Base-by-base conservation (phyloP, 1,140 invertebrate species). In the Himalopsyche phryganea region DNA sequence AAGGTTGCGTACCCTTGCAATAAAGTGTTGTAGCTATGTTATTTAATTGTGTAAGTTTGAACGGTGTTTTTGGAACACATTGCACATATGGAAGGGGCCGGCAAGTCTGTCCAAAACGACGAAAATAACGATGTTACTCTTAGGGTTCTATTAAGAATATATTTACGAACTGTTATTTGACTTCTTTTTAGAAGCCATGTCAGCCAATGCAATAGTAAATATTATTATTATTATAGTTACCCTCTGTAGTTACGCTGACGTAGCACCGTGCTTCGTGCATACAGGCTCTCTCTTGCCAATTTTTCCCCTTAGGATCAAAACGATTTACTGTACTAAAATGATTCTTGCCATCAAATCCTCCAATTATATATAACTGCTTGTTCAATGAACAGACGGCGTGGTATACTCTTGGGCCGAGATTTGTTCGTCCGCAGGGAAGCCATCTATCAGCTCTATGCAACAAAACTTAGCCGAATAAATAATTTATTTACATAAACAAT, bases 251-350 rank as follows among this genome's bases (percentile, higher is more conserved):
- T 10, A 88, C 84, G 69, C 88, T 90, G 44, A 92, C 87, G 67
- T 89, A 90, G 70, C 87, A 89, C 35, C 87, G 71, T 0, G 82
- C 80, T 59, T 84, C 82, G 66, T 88, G 83, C 88, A 90, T 90
- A 71, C 85, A 88, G 1, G 86, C 85, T 41, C 80, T 77, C 68
- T 89, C 85, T 17, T 75, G 75, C 86, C 88, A 90, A 4, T 68
- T 68, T 63, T 84, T 83, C 0, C 74, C 80, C 0, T 81, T 75
- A 0, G 86, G 83, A 66, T 89, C 81, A 65, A 85, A 90, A 59
- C 83, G 83, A 1, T 84, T 76, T 23, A 86, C 82, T 0, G 84
- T 85, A 64, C 87, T 89, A 61, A 87, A 88, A 62, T 88, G 84
- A 50, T 88, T 83, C 58, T 82, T 82, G 2, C 88, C 87, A 66